Evolutionary conservation across 2,113 vertebrate genomes (phyloP).

Genomic region (Mellivora capensis): DNA sequence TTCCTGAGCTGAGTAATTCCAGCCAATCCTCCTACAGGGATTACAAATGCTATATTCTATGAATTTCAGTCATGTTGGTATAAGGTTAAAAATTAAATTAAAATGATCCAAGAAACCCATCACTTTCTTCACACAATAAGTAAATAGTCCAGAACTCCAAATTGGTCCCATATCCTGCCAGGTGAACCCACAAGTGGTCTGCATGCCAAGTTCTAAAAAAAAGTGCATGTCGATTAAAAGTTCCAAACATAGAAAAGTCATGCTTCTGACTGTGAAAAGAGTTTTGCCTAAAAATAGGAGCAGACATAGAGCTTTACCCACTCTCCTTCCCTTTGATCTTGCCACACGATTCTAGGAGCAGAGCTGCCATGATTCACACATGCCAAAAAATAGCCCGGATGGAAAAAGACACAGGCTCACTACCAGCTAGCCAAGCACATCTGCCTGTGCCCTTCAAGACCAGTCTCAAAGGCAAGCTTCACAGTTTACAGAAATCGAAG

Average conservation of each 20-base stretch:
- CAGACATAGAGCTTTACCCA: neutral
- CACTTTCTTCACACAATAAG: neutral
- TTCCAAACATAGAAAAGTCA: conserved; percentile 25
- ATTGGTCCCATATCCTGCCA: neutral
- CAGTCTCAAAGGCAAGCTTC: neutral
- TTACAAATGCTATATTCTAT: neutral
- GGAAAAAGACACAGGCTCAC: neutral
- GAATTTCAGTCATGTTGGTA: neutral
- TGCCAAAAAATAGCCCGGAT: neutral
- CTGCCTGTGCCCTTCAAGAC: neutral
- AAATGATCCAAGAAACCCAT: neutral
- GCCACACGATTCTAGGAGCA: neutral
- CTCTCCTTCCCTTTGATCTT: neutral
- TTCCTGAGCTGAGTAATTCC: neutral
- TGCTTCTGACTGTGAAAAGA: conserved; percentile 6
- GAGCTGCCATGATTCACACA: neutral
- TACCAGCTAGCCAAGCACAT: neutral
- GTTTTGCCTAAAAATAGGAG: conserved; percentile 41
- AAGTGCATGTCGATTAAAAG: neutral
- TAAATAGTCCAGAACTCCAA: neutral
- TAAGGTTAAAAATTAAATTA: neutral
- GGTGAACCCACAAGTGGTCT: neutral
- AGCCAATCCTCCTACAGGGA: neutral
- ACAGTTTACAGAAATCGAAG: neutral
- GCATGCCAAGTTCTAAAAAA: neutral